Base-by-base conservation (phyloP, 2,113 vertebrate genomes). In the Campylomormyrus tamandua region DNA sequence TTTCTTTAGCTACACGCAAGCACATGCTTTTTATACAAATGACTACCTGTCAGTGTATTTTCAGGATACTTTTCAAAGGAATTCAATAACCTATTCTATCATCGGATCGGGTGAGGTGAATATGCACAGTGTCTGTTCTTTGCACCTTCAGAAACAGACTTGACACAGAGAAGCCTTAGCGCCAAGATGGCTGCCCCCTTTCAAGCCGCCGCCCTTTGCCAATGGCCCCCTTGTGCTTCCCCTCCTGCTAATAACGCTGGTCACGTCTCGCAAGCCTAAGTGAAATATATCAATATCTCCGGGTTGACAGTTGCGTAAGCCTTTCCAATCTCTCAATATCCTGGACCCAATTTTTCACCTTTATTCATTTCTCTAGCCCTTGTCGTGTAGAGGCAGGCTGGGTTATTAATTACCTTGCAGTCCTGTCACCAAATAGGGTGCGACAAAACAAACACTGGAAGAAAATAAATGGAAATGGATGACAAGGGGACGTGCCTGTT, bases 241-340 rank as follows among this genome's bases (percentile, higher is more conserved):
- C 62, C 83, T 46, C 52, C 89, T 84, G 86, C 90, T 91, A 90
- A 87, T 84, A 66, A 92, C 85, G 56, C 91, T 80, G 88, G 88
- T 93, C 90, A 88, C 89, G 53, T 93, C 90, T 88, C 42, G 49
- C n/a, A 87, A 85, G 89, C 90, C 91, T 88, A 90, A 91, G 92
- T 93, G 90, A 94, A 92, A 94, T 91, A 89, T 88, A 93, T 93
- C 93, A 93, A 92, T 92, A 94, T 91, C 90, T 93, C 83, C 88
- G 89, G 87, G 90, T 92, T 93, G 92, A 93, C 93, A 91, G 93
- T 90, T 89, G 62, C 91, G 93, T 93, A 77, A 93, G 92, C 90
- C 90, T 70, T 87, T 94, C 94, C 91, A 91, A 94, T 94, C 90
- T 91, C 24, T 89, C 91, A 85, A 88, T 49, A 74, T 90, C 92